A percentile compares a stretch with the other conserved stretches of the same genome.
These are phyloP conservation scores for Antheraea pernyi DNA, from an alignment of 1,140 invertebrate species.

Conservation along the genomic window DNA sequence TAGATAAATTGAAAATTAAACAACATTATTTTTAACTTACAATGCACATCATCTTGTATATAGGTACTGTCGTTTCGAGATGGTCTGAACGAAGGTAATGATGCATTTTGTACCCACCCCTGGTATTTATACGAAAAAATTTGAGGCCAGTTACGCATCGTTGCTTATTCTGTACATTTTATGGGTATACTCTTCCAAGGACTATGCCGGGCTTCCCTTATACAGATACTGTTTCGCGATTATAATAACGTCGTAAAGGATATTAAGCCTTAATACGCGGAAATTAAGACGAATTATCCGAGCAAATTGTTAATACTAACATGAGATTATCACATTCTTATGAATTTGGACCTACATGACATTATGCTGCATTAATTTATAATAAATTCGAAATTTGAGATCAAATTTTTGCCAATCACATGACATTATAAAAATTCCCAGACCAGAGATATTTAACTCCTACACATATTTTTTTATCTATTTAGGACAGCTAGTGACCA, in stretches of 20 bases:
- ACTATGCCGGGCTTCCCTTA: slow-evolving; percentile 45
- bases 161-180: slow-evolving; percentile 58
- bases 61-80: slow-evolving; percentile 32
- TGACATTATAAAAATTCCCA: too few relatives aligned
- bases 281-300: neutral
- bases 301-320: neutral
- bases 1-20: too few relatives aligned
- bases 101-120: slow-evolving; percentile 59
- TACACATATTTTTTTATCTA: too few relatives aligned
- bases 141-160: slow-evolving; percentile 60
- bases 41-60: slow-evolving; percentile 53
- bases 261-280: neutral
- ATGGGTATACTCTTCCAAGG: slow-evolving; percentile 52
- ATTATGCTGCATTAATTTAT: neutral
- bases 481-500: too few relatives aligned
- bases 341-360: neutral
- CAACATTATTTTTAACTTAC: slow-evolving; percentile 40
- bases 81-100: slow-evolving; percentile 45
- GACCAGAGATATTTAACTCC: too few relatives aligned
- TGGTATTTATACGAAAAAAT: slow-evolving; percentile 69
- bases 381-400: too few relatives aligned
- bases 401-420: too few relatives aligned
- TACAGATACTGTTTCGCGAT: slow-evolving; percentile 17
- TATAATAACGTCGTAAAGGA: neutral
- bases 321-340: neutral